phyloP scores from a whole-genome alignment of 2,113 vertebrate genomes.

The Gasterosteus aculeatus region DNA sequence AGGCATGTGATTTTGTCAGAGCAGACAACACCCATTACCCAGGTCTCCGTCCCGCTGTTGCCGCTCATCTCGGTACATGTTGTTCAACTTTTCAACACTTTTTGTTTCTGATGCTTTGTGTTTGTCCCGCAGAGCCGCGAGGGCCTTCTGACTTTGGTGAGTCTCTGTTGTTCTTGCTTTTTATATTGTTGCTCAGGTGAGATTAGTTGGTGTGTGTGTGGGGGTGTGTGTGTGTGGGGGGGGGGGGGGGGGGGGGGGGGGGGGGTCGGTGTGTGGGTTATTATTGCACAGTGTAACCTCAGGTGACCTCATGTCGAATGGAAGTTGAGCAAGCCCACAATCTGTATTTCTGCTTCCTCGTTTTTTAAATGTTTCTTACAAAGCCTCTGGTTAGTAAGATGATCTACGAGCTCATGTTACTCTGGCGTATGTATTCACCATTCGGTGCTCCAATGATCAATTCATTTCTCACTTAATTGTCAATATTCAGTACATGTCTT shows the following conservation, averaged over 20 bases:
- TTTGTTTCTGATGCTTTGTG: background rate
- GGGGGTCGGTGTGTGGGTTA: too few relatives aligned
- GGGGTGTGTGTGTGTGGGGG: too few relatives aligned
- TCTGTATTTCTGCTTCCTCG: constrained; percentile 11
- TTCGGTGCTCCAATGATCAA: background rate
- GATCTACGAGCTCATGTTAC: background rate
- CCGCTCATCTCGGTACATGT: background rate
- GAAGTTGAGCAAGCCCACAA: background rate
- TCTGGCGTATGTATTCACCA: background rate
- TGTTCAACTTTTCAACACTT: background rate
- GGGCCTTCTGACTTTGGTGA: constrained; percentile 68
- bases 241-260: too few relatives aligned
- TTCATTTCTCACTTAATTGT: background rate
- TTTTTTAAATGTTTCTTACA: background rate
- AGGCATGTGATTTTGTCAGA: constrained; percentile 45
- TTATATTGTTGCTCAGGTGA: background rate
- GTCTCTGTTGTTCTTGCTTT: constrained; percentile 13
- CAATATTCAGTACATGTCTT: background rate
- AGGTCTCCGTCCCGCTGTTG: background rate
- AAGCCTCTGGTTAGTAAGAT: background rate
- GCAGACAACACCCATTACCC: constrained; percentile 61
- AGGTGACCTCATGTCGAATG: background rate
- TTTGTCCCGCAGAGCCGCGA: constrained; percentile 32
- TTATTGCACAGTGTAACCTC: background rate
- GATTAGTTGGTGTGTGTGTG: background rate